Base-by-base conservation (phyloP, 1,140 invertebrate species). In the Venustaconcha ellipsiformis region DNA sequence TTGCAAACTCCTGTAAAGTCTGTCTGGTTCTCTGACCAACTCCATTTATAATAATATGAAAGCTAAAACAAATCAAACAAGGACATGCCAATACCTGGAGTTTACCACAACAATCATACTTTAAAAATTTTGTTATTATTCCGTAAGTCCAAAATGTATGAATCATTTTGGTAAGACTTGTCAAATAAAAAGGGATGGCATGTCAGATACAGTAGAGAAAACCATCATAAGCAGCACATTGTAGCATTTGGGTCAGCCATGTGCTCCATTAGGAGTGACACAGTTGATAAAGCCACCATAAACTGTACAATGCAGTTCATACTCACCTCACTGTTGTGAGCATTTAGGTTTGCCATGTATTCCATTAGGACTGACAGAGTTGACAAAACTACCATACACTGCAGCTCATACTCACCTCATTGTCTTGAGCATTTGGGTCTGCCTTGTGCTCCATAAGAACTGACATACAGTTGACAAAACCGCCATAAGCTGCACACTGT, bases 391-490 rank as follows among this genome's bases (percentile, higher is more conserved):
- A 14, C 86, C 87, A 81, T 89, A 88, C 89, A 91, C 67, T 90
- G 89, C 4, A 48, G 37, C 15, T 20, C 48, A 67, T 37, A 83
- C 59, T 65, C 80, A 90, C 90, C 85, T 91, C 89, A 70, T 81
- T 84, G 77, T 91, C 90, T 65, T 87, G 86, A 26, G 83, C 78
- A 74, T 90, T 89, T 48, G 83, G 80, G 68, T 90, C 84, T 20
- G 88, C 87, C 58, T 87, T 84, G 69, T 90, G 83, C 77, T 90
- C 90, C 68, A 90, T 85, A 23, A 91, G 76, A 8, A 88, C 87
- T 26, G 89, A 89, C 83, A 91, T 88, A 84, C 90, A 90, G 77
- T 90, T 90, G 17, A 90, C 87, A 80, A 84, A 88, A 12, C 89
- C 90, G 12, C 86, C 87, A 81, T 89, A 89, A 0, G 89, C 86